A percentile compares a stretch with the other conserved stretches of the same genome.
Evolutionary conservation across 2,797 vertebrate genomes (phyloP).

Genomic region (Galago senegalensis): DNA sequence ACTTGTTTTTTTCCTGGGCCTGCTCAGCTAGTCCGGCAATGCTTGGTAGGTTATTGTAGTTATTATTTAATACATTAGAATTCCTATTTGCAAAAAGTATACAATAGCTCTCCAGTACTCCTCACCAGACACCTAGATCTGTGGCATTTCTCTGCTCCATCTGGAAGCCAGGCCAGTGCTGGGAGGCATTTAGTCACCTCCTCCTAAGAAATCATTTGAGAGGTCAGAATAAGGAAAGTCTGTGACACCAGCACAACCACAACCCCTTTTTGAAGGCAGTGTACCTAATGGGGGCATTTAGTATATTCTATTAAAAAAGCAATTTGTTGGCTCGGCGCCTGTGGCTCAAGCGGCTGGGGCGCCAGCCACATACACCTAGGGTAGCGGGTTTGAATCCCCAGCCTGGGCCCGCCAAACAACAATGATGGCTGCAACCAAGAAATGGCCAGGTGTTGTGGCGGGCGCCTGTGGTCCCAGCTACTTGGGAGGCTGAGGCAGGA

Average conservation of each 20-base stretch:
- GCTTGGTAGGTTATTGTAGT: slow-evolving; percentile 10
- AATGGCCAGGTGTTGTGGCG: too few species aligned
- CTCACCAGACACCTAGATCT: background rate
- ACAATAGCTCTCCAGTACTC: background rate
- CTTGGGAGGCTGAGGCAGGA: too few species aligned
- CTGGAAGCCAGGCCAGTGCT: background rate
- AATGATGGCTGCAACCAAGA: too few species aligned
- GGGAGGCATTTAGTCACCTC: background rate
- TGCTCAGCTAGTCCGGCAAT: slow-evolving; percentile 25
- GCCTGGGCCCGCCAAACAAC: too few species aligned
- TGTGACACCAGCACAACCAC: background rate
- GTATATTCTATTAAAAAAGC: slow-evolving; percentile 32
- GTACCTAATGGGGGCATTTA: background rate
- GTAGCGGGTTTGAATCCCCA: too few species aligned
- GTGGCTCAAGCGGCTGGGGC: too few species aligned
- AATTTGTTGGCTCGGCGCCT: background rate
- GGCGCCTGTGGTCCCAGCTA: too few species aligned
- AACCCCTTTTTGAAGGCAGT: background rate
- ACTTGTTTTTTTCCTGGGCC: slow-evolving; percentile 4
- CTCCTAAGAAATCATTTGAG: background rate
- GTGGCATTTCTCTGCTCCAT: background rate
- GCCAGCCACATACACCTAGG: too few species aligned
- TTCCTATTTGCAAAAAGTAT: background rate
- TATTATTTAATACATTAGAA: slow-evolving; percentile 10
- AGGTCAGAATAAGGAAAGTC: background rate